phyloP scores from a whole-genome alignment of 2,113 vertebrate species.

The Anolis carolinensis region DNA sequence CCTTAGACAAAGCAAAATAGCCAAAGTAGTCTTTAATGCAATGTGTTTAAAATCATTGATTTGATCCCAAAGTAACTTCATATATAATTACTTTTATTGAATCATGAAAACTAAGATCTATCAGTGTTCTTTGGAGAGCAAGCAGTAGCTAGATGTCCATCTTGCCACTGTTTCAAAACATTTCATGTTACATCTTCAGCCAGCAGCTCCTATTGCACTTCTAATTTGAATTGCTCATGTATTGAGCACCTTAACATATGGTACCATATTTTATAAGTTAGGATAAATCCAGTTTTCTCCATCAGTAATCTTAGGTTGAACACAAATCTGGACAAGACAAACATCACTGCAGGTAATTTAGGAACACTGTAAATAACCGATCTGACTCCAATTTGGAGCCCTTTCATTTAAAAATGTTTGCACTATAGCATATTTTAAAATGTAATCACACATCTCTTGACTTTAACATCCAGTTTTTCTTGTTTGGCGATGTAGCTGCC shows the following conservation, averaged over 20 bases:
- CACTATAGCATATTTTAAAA: conserved; percentile 53
- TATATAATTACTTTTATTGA: conserved; percentile 64
- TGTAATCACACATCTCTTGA: conserved; percentile 54
- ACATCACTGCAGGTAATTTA: conserved; percentile 71
- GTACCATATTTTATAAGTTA: conserved; percentile 81
- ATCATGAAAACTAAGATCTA: conserved; percentile 67
- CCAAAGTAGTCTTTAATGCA: conserved; percentile 70
- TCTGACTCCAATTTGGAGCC: conserved; percentile 49
- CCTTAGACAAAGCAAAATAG: conserved; percentile 74
- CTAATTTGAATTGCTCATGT: conserved; percentile 65
- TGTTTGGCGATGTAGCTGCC: conserved; percentile 55
- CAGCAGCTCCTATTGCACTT: conserved; percentile 80
- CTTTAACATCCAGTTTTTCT: conserved; percentile 45
- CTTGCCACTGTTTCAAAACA: conserved; percentile 61
- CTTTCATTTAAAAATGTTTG: conserved; percentile 48
- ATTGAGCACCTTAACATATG: conserved; percentile 76
- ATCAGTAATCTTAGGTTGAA: conserved; percentile 67
- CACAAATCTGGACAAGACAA: conserved; percentile 67
- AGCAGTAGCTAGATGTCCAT: conserved; percentile 69
- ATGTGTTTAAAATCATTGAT: conserved; percentile 70
- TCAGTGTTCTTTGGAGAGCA: conserved; percentile 72
- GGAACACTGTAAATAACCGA: conserved; percentile 73
- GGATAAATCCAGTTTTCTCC: conserved; percentile 73
- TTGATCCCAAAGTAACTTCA: conserved; percentile 72
- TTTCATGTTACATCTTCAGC: conserved; percentile 65